phyloP scores from a whole-genome alignment of 2,888 invertebrate species.

The Cryptocheilus praepositus region DNA sequence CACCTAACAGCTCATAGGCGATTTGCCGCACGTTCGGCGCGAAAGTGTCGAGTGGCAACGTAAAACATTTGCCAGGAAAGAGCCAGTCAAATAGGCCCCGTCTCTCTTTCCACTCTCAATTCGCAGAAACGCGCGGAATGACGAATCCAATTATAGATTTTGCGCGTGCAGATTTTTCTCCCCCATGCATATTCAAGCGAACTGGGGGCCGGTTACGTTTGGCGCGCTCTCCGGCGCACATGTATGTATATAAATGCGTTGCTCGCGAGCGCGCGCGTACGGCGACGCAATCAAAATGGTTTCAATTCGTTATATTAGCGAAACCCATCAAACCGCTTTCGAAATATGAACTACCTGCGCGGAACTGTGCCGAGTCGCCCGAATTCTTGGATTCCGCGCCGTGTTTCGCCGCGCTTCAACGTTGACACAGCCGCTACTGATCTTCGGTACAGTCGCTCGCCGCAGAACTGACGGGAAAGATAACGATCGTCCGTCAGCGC shows the following conservation, averaged over 20 bases:
- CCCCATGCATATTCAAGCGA: conserved; percentile 41
- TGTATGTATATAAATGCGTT: too few relatives aligned
- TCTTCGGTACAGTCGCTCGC: too few relatives aligned
- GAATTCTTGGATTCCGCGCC: conserved; percentile 6
- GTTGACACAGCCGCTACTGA: too few relatives aligned
- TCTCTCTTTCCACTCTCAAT: background rate
- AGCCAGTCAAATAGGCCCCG: background rate
- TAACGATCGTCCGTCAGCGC: background rate
- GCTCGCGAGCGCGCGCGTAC: conserved; percentile 13
- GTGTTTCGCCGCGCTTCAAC: too few relatives aligned
- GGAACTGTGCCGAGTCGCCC: background rate
- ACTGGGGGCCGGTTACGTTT: conserved; percentile 32
- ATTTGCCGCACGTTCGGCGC: background rate
- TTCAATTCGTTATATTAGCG: conserved; percentile 38
- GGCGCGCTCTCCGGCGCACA: conserved; percentile 20
- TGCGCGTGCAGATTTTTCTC: conserved; percentile 37
- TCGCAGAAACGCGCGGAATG: conserved; percentile 29
- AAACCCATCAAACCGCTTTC: conserved; percentile 24
- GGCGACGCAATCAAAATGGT: conserved; percentile 37
- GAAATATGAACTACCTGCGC: conserved; percentile 33
- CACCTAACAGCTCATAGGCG: too few relatives aligned
- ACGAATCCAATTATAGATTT: conserved; percentile 41
- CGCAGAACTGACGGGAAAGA: background rate
- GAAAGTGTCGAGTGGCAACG: background rate
- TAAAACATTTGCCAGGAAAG: background rate